phyloP scores from a whole-genome alignment of 1,140 invertebrate genomes.

The Platyscapa corneri region DNA sequence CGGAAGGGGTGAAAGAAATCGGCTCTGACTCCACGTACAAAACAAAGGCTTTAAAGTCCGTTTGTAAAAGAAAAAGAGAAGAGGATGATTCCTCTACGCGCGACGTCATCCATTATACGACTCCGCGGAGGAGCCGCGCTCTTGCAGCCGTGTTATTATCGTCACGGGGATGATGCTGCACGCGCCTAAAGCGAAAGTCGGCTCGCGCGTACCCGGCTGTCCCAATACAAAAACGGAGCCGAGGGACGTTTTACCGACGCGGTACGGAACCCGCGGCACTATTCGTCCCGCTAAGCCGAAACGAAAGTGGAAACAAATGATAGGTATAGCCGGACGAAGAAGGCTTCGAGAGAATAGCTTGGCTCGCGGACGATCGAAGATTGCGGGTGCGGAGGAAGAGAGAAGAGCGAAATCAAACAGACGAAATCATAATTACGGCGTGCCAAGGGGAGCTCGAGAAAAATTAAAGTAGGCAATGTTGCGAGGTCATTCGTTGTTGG shows the following conservation, averaged over 20 bases:
- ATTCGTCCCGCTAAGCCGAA: not conserved
- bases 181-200: slow-evolving; percentile 22
- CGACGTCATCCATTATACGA: slow-evolving; percentile 21
- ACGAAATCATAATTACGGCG: slow-evolving; percentile 31
- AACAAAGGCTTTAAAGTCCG: slow-evolving; percentile 18
- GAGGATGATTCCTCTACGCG: not conserved
- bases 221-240: not conserved
- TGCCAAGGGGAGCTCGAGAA: not conserved
- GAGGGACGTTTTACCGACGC: not conserved
- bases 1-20: not conserved
- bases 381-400: not conserved
- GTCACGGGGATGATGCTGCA: slow-evolving; percentile 34
- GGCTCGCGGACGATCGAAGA: not conserved
- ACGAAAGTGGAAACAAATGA: slow-evolving; percentile 40
- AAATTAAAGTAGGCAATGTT: not conserved
- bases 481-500: not conserved
- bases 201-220: not conserved
- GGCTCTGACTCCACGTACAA: not conserved
- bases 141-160: slow-evolving; percentile 26
- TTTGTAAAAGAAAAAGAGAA: not conserved
- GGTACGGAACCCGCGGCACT: not conserved
- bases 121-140: not conserved
- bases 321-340: slow-evolving; percentile 22
- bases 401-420: slow-evolving; percentile 19
- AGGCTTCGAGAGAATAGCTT: not conserved